phyloP scores from a whole-genome alignment of 2,113 vertebrate genomes.

The Urocolius indicus region DNA sequence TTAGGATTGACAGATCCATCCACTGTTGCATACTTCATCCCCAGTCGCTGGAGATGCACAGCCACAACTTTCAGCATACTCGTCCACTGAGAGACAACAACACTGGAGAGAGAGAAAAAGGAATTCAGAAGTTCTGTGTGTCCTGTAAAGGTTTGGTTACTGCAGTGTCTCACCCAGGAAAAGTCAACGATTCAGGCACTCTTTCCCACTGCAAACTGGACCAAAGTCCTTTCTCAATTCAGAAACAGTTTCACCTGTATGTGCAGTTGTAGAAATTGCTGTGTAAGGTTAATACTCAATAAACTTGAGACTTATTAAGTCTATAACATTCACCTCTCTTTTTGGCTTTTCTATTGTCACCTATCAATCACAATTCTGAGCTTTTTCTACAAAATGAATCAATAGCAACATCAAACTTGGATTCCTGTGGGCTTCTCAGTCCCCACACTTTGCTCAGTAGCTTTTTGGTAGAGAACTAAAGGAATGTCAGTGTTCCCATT shows the following conservation, averaged over 20 bases:
- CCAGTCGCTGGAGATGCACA: slow-evolving; percentile 79
- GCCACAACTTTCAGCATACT: slow-evolving; percentile 91
- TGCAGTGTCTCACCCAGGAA: background rate
- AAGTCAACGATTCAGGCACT: background rate
- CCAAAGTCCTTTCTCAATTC: background rate
- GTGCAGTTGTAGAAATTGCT: background rate
- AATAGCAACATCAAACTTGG: background rate
- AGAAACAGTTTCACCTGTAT: background rate
- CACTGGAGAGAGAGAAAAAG: slow-evolving; percentile 73
- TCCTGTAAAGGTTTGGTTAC: background rate
- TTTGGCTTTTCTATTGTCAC: background rate
- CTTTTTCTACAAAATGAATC: background rate
- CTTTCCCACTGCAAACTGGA: background rate
- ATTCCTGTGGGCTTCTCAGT: background rate
- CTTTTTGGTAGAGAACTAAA: background rate
- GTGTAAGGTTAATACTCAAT: background rate
- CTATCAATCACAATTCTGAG: background rate
- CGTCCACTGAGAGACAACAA: slow-evolving; percentile 97
- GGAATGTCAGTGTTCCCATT: background rate
- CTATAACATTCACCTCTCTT: background rate
- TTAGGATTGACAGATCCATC: slow-evolving; percentile 91
- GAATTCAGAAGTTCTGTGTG: background rate
- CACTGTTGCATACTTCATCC: slow-evolving; percentile 80
- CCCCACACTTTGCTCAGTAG: background rate
- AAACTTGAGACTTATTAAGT: background rate